Conservation (phyloP, 64 coral and sea anemone species). For the Trachythela sp. region DNA sequence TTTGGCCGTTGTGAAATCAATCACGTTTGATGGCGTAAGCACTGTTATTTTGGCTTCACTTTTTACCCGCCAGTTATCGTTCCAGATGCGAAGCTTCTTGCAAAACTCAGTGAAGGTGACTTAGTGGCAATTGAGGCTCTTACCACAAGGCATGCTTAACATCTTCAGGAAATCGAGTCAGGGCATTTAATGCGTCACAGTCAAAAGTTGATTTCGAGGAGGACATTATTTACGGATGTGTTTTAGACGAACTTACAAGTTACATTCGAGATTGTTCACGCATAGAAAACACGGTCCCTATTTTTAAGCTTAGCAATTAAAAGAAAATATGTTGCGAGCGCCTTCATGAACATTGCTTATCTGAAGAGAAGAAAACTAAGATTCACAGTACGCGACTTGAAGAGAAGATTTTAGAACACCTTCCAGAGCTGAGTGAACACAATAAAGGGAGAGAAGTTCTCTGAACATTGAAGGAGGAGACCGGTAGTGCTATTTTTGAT, state of each 20-base stretch:
- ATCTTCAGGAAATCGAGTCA: conserved; percentile 22
- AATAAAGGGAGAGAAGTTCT: neutral
- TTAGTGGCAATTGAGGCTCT: conserved; percentile 53
- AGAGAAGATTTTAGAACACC: neutral
- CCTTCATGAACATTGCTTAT: neutral
- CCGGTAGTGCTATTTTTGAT: neutral
- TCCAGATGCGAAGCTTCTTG: conserved; percentile 54
- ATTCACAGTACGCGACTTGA: neutral
- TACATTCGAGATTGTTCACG: neutral
- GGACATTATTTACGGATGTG: neutral
- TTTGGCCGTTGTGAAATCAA: no score
- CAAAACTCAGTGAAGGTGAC: conserved; percentile 60
- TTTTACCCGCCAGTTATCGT: no score
- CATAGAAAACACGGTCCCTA: neutral
- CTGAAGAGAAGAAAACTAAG: neutral
- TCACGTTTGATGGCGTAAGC: no score
- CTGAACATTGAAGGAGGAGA: neutral
- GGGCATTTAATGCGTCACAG: neutral
- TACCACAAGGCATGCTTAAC: conserved; percentile 61
- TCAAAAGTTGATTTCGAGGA: neutral
- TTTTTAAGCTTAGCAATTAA: neutral
- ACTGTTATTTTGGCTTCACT: no score
- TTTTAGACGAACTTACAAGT: neutral
- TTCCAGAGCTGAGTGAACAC: neutral
- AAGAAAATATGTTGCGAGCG: neutral